Base-by-base conservation (phyloP, 2,113 vertebrate species). In the Gadus chalcogrammus region DNA sequence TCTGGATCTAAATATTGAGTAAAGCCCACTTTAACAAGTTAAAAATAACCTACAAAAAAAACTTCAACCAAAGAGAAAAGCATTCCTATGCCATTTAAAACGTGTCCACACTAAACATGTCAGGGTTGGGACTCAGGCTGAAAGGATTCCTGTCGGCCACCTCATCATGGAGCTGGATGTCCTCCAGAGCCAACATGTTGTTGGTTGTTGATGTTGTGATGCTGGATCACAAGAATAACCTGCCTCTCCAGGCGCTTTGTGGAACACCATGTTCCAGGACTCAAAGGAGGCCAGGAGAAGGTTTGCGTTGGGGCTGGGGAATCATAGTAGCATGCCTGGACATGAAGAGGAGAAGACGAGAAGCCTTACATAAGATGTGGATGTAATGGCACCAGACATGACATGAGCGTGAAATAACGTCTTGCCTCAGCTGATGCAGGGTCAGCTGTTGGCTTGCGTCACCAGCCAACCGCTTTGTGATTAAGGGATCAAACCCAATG, bases 351-450 rank as follows among this genome's bases (percentile, higher is more conserved):
- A 58, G n/a, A 17, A 17, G 55, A 17, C 61, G 24, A n/a, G 16
- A 24, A 31, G 64, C 0, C 73, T 90, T 90, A 89, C 70, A 64
- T 90, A 88, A 91, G 73, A 64, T 2, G 42, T 65, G 6, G 64
- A 71, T 20, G 73, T 79, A 70, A 84, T 82, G 67, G 53, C 22
- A 8, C 66, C 69, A 78, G 76, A 82, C 55, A 17, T 71, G 80
- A 76, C 76, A 5, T 13, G 55, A 8, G 15, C 68, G 61, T 73
- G 70, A 13, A 80, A 80, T 38, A 9, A 58, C n/a, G 55, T 16
- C 3, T n/a, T n/a, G n/a, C n/a, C 55, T n/a, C 15, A 58, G 55
- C 55, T 58, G 55, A 58, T 58, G 55, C 55, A 3, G 15, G 73
- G 61, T 77, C 67, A 79, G 69, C n/a, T 8, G 0, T 48, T 73